A percentile compares a stretch with the other conserved stretches of the same genome.
Conservation (phyloP, 2,797 vertebrate species). For the Vultur gryphus region DNA sequence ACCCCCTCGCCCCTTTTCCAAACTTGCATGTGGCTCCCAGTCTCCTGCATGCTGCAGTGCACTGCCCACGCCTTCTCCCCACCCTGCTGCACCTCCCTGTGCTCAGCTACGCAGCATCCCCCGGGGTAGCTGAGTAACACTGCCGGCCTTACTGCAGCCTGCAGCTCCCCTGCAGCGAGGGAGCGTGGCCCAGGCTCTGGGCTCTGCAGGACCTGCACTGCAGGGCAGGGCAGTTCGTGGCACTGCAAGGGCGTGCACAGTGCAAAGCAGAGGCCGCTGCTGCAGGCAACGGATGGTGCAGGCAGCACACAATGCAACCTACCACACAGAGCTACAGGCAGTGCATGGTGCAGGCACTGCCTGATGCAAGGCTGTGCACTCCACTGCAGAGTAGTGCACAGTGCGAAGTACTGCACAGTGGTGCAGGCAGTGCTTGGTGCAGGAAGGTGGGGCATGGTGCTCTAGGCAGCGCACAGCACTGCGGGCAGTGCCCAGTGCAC, state of each 20-base stretch:
- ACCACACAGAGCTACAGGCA: neutral
- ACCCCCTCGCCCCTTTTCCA: neutral
- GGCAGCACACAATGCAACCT: neutral
- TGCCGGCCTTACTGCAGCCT: neutral
- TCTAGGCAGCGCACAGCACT: too few species aligned
- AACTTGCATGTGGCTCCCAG: neutral
- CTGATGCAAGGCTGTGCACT: neutral
- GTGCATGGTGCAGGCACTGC: neutral
- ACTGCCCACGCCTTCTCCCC: neutral
- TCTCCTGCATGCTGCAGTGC: neutral
- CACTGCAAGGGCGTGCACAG: neutral
- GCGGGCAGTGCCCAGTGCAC: neutral
- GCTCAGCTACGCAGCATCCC: neutral
- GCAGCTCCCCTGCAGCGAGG: neutral
- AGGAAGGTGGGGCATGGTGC: neutral
- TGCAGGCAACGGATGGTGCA: neutral
- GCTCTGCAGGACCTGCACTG: too few species aligned
- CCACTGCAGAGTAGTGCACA: neutral
- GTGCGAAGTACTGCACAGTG: neutral
- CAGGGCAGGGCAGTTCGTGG: neutral
- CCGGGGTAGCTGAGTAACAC: too few species aligned
- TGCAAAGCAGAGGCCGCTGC: neutral
- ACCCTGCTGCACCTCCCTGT: neutral
- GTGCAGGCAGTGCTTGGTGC: neutral
- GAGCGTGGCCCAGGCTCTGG: neutral